Evolutionary conservation across 1,140 invertebrate species (phyloP).

Genomic region (Maniola jurtina): DNA sequence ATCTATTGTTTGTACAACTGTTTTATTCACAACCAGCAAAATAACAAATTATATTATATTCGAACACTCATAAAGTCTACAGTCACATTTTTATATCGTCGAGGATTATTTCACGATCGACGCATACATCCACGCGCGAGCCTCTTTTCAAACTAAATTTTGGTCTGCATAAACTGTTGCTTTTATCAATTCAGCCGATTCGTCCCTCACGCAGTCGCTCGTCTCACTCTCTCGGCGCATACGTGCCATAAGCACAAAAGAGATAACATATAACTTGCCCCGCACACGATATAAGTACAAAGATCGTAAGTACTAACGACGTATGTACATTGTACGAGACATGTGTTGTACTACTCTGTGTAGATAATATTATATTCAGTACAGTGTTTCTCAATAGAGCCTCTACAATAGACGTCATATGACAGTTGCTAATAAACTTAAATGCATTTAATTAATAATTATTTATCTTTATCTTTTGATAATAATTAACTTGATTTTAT

Average conservation of each 20-base stretch:
- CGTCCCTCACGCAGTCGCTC: slow-evolving; percentile 49
- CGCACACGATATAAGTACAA: slow-evolving; percentile 36
- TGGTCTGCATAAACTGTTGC: slow-evolving; percentile 67
- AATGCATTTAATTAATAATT: slow-evolving; percentile 19
- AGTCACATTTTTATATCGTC: slow-evolving; percentile 70
- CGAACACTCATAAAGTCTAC: slow-evolving; percentile 57
- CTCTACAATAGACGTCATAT: slow-evolving; percentile 37
- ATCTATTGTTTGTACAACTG: slow-evolving; percentile 35
- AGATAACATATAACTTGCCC: slow-evolving; percentile 42
- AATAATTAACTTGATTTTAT: neutral
- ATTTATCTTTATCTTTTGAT: slow-evolving; percentile 4
- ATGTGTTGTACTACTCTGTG: slow-evolving; percentile 41
- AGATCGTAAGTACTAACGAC: slow-evolving; percentile 32
- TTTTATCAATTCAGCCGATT: slow-evolving; percentile 71
- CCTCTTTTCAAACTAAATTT: slow-evolving; percentile 69
- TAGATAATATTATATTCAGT: slow-evolving; percentile 28
- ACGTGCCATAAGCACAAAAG: slow-evolving; percentile 38
- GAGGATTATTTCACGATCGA: slow-evolving; percentile 36
- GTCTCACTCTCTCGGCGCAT: slow-evolving; percentile 52
- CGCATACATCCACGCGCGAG: slow-evolving; percentile 44
- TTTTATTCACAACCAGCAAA: slow-evolving; percentile 42
- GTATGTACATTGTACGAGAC: slow-evolving; percentile 41
- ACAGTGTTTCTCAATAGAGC: slow-evolving; percentile 31
- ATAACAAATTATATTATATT: slow-evolving; percentile 42
- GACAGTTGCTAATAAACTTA: slow-evolving; percentile 26